Base-by-base conservation (phyloP, 2,113 vertebrate species). In the Lepus americanus region DNA sequence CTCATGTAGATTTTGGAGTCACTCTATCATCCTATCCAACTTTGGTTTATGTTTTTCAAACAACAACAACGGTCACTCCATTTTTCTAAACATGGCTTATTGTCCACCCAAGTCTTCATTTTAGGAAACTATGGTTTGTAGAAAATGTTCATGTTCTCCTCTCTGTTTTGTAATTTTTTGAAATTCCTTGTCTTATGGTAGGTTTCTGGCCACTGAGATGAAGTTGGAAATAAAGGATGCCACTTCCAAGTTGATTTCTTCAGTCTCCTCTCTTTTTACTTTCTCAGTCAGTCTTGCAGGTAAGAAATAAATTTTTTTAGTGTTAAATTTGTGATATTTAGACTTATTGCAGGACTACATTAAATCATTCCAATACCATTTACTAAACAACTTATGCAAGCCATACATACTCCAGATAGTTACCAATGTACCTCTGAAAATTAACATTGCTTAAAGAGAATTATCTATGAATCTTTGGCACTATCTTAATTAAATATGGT, bases 311-410 rank as follows among this genome's bases (percentile, higher is more conserved):
- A 70, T 11, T 70, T 13, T 90, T 82, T 78, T 36, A 80, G 6
- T 70, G 19, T 85, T 69, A 92, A 74, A 36, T 70, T 82, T 95
- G 7, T 95, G 33, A 96, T 55, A 88, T 17, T 92, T 80, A 79
- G 2, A 13, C 66, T 27, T 79, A 7, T 94, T 82, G 22, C 6
- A 86, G 20, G 11, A 88, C 11, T 33, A 61, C 31, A 78, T 72
- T 74, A 78, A 95, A n/a, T 89, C 11, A 36, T 87, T 17, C 1
- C 9, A 27, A 44, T 3, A 39, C 17, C 16, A 31, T 78, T 92
- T 90, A 23, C 9, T 63, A 90, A 92, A 9, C 49, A 33, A 6
- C 3, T 78, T 69, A 88, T 69, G 9, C 19, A 74, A 69, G 20
- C 13, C 20, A 53, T 2, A 5, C 2, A 23, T 72, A 61, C 77